Conservation (phyloP, 92 coral and sea anemone genomes). For the Umimayanthus chanpuru region DNA sequence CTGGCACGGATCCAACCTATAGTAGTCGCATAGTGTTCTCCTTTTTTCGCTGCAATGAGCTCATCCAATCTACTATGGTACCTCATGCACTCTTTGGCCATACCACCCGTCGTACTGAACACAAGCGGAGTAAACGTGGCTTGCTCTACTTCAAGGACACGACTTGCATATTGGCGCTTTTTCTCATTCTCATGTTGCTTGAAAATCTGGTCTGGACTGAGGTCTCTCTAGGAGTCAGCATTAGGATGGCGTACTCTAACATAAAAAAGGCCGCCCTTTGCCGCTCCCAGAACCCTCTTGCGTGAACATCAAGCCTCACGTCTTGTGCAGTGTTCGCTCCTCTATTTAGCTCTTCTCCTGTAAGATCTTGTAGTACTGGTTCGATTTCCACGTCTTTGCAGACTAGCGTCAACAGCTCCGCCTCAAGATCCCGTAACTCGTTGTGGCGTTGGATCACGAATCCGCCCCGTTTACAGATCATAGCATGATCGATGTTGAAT, state of each 20-base stretch:
- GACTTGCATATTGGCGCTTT: constrained; percentile 20
- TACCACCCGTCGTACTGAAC: constrained; percentile 7
- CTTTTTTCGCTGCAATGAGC: constrained; percentile 2
- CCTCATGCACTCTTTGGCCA: constrained; percentile 10
- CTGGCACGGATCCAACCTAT: constrained; percentile 6
- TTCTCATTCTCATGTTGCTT: constrained; percentile 51
- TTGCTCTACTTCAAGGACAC: constrained; percentile 48
- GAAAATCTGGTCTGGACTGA: constrained; percentile 33
- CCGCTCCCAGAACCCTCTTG: constrained; percentile 45
- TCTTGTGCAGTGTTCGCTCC: constrained; percentile 30
- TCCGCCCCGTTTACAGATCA: no score
- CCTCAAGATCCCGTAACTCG: no score
- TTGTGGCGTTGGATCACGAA: no score
- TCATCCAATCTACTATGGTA: no score
- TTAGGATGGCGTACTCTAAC: no score
- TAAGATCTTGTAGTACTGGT: no score
- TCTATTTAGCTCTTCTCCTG: constrained; percentile 20
- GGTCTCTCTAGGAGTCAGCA: neutral
- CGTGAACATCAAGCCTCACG: constrained; percentile 53
- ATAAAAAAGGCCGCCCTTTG: neutral
- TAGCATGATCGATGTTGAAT: constrained; percentile 55
- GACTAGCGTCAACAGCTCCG: constrained; percentile 19
- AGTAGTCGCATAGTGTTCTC: neutral
- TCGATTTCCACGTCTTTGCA: constrained; percentile 40
- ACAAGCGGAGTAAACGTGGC: constrained; percentile 35